Percentiles rank a stretch among this genome's conserved stretches.
Conservation (phyloP, 2,113 vertebrate genomes). For the Leptobrachium ailaonicum region DNA sequence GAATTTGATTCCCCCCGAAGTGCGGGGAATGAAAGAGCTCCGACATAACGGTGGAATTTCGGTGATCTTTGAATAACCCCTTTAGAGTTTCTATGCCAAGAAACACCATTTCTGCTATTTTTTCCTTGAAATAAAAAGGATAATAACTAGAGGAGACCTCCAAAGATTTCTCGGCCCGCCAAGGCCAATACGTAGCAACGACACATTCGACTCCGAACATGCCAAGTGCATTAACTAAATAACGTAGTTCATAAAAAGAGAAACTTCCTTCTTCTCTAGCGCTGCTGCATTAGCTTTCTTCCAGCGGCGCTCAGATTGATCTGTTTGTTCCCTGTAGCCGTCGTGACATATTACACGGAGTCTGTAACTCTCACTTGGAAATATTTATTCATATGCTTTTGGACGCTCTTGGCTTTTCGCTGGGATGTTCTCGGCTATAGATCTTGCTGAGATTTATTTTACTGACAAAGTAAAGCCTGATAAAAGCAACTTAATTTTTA, state of each 20-base stretch:
- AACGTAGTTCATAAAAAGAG: background rate
- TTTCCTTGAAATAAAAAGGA: too few species aligned
- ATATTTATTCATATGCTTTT: slow-evolving; percentile 49
- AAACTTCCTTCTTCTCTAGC: slow-evolving; percentile 26
- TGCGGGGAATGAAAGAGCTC: too few species aligned
- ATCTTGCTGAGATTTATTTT: slow-evolving; percentile 43
- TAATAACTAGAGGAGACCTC: too few species aligned
- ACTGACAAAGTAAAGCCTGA: slow-evolving; percentile 30
- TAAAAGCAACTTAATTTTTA: slow-evolving; percentile 41
- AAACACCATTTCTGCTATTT: too few species aligned
- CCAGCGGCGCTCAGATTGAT: slow-evolving; percentile 40
- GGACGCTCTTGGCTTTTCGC: slow-evolving; percentile 34
- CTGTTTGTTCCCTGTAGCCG: slow-evolving; percentile 49
- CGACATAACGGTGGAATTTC: too few species aligned
- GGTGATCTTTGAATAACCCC: too few species aligned
- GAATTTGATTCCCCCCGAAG: too few species aligned
- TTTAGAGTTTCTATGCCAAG: too few species aligned
- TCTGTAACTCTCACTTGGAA: slow-evolving; percentile 41
- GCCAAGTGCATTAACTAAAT: too few species aligned
- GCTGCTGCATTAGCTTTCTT: slow-evolving; percentile 43
- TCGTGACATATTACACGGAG: slow-evolving; percentile 44
- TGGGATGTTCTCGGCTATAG: slow-evolving; percentile 34
- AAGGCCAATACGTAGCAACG: too few species aligned
- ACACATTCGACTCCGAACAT: too few species aligned
- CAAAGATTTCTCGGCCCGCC: too few species aligned